Evolutionary conservation across 2,797 vertebrate species (phyloP).

Genomic region (Sebastiscus tertius): DNA sequence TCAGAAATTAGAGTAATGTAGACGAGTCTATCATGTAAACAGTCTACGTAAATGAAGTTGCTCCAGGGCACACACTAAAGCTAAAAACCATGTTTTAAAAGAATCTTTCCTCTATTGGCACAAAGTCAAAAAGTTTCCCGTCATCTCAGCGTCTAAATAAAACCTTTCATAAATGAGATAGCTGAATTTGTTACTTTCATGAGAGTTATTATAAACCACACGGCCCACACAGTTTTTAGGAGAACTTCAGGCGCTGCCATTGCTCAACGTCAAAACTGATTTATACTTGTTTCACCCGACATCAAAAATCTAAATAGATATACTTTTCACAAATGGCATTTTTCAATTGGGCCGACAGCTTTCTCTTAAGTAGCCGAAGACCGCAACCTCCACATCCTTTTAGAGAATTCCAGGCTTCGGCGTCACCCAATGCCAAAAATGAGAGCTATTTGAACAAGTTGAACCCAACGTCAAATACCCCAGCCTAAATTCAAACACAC

Average conservation of each 20-base stretch:
- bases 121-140: not conserved
- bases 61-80: not conserved
- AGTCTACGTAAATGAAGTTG: not conserved
- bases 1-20: not conserved
- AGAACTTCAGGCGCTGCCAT: not conserved
- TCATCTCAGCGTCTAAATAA: not conserved
- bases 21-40: not conserved
- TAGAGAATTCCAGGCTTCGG: slow-evolving; percentile 52
- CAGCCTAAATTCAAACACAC: slow-evolving; percentile 76
- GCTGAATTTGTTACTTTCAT: slow-evolving; percentile 15
- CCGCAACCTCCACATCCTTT: slow-evolving; percentile 51
- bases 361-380: slow-evolving; percentile 38
- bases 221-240: not conserved
- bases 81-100: not conserved
- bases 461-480: slow-evolving; percentile 63
- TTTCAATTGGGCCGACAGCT: slow-evolving; percentile 31
- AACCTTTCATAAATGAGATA: slow-evolving; percentile 14
- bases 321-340: slow-evolving; percentile 44
- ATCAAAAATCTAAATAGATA: slow-evolving; percentile 47
- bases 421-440: slow-evolving; percentile 60
- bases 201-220: slow-evolving; percentile 17
- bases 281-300: slow-evolving; percentile 22
- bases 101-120: not conserved
- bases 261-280: slow-evolving; percentile 38
- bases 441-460: slow-evolving; percentile 64